These are phyloP conservation scores for Falcunculus frontatus DNA, from an alignment of 2,113 vertebrate species.

Conservation along the genomic window DNA sequence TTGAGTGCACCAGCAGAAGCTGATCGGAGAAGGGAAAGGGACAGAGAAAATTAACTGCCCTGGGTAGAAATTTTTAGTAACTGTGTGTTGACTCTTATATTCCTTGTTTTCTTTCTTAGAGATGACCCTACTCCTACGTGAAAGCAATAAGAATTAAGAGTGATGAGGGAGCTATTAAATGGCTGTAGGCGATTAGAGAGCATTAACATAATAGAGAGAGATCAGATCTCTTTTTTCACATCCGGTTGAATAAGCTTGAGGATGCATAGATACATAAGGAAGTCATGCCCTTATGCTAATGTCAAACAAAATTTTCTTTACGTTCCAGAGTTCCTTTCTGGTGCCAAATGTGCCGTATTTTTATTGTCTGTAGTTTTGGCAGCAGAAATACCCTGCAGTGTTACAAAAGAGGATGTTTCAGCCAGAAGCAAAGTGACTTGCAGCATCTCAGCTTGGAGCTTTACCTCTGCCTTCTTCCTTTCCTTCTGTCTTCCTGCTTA, in stretches of 20 bases:
- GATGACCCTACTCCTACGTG: background rate
- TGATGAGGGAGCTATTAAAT: background rate
- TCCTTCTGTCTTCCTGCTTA: background rate
- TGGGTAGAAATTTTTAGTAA: background rate
- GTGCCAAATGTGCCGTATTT: background rate
- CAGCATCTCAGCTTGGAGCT: background rate
- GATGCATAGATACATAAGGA: background rate
- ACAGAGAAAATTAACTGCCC: background rate
- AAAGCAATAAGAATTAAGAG: background rate
- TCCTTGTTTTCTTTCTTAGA: background rate
- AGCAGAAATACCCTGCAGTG: background rate
- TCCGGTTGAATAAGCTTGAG: background rate
- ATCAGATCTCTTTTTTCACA: background rate
- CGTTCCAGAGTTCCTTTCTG: background rate
- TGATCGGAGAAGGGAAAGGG: background rate
- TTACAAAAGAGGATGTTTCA: background rate
- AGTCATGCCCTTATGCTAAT: background rate
- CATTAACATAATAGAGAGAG: background rate
- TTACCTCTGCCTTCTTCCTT: background rate
- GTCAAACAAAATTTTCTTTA: background rate
- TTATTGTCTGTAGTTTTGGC: background rate
- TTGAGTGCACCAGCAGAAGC: background rate
- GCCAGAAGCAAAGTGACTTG: background rate
- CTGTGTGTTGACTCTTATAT: background rate
- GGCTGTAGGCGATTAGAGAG: background rate